These are phyloP conservation scores for Anastrepha ludens DNA, from an alignment of 1,140 invertebrate species.

Conservation along the genomic window DNA sequence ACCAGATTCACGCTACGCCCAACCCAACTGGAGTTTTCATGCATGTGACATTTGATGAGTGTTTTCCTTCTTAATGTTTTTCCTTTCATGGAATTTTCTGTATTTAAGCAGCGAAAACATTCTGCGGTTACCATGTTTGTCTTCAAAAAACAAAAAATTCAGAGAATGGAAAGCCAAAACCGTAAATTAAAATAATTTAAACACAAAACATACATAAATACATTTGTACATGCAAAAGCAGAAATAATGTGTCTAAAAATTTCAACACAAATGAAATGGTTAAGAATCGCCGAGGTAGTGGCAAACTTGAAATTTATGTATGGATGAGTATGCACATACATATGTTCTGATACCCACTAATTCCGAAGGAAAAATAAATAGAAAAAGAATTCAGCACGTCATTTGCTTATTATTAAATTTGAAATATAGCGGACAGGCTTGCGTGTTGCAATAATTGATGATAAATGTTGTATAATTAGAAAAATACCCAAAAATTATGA, in stretches of 20 bases:
- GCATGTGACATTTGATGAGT: constrained; percentile 58
- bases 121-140: background rate
- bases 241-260: background rate
- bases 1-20: constrained; percentile 46
- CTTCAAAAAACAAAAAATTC: background rate
- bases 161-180: background rate
- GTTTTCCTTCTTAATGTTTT: constrained; percentile 48
- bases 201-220: background rate
- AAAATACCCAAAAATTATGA: constrained; percentile 55
- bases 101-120: constrained; percentile 41
- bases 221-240: constrained; percentile 13
- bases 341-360: background rate
- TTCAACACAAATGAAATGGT: background rate
- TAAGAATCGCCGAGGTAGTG: background rate
- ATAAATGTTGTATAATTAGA: constrained; percentile 60
- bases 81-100: constrained; percentile 27
- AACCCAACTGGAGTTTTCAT: constrained; percentile 35
- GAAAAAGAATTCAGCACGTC: constrained; percentile 58
- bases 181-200: constrained; percentile 16
- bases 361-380: constrained; percentile 37
- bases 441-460: constrained; percentile 59
- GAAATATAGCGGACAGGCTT: constrained; percentile 52
- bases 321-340: too few relatives aligned
- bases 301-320: background rate
- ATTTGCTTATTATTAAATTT: constrained; percentile 57